Conservation (phyloP, 2,113 vertebrate species). For the Nettapus auritus region DNA sequence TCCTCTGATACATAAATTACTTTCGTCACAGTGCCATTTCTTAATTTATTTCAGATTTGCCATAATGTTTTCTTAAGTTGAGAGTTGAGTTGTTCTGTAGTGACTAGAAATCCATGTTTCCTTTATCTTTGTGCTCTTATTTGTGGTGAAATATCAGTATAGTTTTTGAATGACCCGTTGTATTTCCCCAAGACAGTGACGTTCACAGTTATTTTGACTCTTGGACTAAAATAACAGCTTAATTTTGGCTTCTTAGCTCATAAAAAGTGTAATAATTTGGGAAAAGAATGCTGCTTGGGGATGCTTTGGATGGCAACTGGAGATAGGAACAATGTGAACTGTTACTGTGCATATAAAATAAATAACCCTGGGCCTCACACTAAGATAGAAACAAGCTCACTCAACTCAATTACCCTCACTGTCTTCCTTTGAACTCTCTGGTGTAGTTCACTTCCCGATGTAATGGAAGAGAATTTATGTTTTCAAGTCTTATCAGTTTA, state of each 20-base stretch:
- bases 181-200: neutral
- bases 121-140: neutral
- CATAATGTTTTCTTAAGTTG: neutral
- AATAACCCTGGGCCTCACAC: conserved; percentile 35
- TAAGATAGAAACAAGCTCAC: neutral
- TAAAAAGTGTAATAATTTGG: neutral
- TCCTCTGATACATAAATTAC: neutral
- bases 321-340: conserved; percentile 13
- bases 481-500: conserved; percentile 17
- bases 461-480: conserved; percentile 56
- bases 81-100: neutral
- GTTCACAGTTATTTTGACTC: neutral
- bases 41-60: neutral
- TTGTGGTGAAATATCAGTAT: neutral
- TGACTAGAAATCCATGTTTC: neutral
- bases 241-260: conserved; percentile 5
- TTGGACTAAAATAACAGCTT: neutral
- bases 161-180: neutral
- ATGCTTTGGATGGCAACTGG: neutral
- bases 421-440: conserved; percentile 45
- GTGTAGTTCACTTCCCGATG: neutral
- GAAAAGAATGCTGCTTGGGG: neutral
- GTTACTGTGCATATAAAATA: conserved; percentile 14
- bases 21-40: neutral
- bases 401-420: conserved; percentile 8